A percentile compares a stretch with the other conserved stretches of the same genome.
Evolutionary conservation across 1,140 invertebrate species (phyloP).

Genomic region (Onthophagus taurus): DNA sequence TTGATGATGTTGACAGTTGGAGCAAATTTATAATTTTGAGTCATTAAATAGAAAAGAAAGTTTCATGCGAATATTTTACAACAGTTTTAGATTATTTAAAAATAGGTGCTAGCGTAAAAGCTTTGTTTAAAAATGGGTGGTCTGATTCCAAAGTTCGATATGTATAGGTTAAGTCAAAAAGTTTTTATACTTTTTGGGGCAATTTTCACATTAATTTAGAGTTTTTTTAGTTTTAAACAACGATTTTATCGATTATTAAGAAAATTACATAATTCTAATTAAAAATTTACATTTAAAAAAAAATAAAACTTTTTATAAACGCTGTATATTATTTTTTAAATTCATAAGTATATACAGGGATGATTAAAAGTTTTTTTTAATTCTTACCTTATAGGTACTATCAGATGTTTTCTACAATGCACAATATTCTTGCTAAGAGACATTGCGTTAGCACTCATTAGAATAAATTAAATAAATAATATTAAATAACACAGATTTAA

Average conservation of each 20-base stretch:
- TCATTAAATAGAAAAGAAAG: no score
- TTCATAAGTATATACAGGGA: not conserved
- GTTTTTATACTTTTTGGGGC: not conserved
- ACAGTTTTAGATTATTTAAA: no score
- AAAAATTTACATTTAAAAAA: not conserved
- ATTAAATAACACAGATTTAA: no score
- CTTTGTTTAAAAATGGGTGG: no score
- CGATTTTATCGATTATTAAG: not conserved
- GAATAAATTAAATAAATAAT: no score
- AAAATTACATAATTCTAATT: not conserved
- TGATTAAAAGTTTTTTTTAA: not conserved
- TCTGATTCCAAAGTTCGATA: not conserved
- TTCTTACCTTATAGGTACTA: not conserved
- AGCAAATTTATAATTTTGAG: no score
- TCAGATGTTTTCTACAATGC: not conserved
- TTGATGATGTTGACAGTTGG: no score
- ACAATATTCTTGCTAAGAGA: conserved; percentile 7
- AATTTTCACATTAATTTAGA: not conserved
- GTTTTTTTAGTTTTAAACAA: not conserved
- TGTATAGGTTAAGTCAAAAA: not conserved
- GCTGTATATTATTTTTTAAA: not conserved
- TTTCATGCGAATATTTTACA: no score
- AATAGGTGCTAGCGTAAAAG: no score
- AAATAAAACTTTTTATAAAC: not conserved
- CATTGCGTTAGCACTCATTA: no score